Base-by-base conservation (phyloP, 2,113 vertebrate genomes). In the Nanorana parkeri region DNA sequence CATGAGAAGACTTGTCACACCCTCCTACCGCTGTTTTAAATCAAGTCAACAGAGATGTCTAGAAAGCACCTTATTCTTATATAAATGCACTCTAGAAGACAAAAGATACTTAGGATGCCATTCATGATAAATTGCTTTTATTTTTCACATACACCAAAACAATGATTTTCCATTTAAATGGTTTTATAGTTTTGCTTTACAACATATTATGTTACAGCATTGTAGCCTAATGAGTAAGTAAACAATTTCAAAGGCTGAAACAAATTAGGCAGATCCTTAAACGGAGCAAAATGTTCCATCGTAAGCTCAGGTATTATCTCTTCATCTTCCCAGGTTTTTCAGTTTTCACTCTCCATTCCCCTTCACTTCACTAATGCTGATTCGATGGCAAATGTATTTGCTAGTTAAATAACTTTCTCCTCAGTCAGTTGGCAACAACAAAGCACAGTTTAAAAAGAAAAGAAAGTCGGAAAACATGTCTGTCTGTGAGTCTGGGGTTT, bases 321-420 rank as follows among this genome's bases (percentile, higher is more conserved):
- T 63, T 63, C 17, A 63, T 63, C 60, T 63, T 63, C 23, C 15
- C 15, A 24, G 60, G 20, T 61, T 63, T 21, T 47, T 47, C 41
- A 47, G 41, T 47, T 47, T 47, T 47, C 13, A 47, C 41, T 47
- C 21, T 63, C 11, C 60, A 15, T 24, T 63, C 21, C 60, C n/a
- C 21, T 63, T 63, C 13, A 4, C 60, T 63, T 63, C 60, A 11
- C 60, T 63, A 63, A 63, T 63, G 60, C 24, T 63, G 60, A 24
- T 63, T 24, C 16, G 5, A 11, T 63, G 21, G 60, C 21, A 24
- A 63, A 63, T 15, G 60, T 63, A 63, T 63, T 63, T 63, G 60
- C 60, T 63, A 15, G 60, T 63, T 63, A 63, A 63, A 63, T 63
- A 63, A 15, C 60, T 63, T 63, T 63, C n/a, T 24, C 24, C 21